These are phyloP conservation scores for Scomberomorus guttatus DNA, from an alignment of 2,797 vertebrate species.

Conservation along the genomic window DNA sequence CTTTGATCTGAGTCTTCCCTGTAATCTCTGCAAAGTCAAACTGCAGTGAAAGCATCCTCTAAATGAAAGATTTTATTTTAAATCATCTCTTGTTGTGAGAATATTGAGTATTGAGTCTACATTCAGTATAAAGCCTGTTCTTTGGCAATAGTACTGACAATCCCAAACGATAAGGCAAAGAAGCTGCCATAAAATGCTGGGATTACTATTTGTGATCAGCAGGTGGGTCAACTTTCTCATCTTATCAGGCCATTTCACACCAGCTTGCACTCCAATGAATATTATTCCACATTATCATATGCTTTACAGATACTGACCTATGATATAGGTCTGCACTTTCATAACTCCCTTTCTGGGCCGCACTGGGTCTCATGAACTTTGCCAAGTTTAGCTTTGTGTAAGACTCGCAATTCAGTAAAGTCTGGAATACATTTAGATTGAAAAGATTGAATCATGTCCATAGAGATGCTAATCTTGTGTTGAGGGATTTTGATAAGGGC, in stretches of 20 bases:
- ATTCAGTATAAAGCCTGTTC: conserved; percentile 54
- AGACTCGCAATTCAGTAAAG: conserved; percentile 47
- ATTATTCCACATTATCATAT: conserved; percentile 80
- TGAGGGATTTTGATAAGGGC: conserved; percentile 20
- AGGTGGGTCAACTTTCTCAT: conserved; percentile 82
- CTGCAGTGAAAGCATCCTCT: neutral
- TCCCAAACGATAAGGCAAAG: conserved; percentile 72
- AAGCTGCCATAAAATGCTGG: conserved; percentile 72
- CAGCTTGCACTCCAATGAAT: conserved; percentile 83
- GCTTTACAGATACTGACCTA: conserved; percentile 74
- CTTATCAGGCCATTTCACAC: conserved; percentile 84
- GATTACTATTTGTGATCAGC: conserved; percentile 81
- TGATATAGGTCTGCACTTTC: conserved; percentile 67
- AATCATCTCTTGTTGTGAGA: neutral
- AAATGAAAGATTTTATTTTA: conserved; percentile 1
- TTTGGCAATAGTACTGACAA: conserved; percentile 59
- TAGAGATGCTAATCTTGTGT: conserved; percentile 19
- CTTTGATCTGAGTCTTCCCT: neutral
- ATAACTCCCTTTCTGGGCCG: conserved; percentile 43
- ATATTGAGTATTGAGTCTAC: conserved; percentile 12
- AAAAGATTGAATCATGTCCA: conserved; percentile 15
- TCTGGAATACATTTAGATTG: conserved; percentile 44
- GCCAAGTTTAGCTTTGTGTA: conserved; percentile 45
- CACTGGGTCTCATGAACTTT: conserved; percentile 49
- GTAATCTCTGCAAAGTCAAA: neutral